Evolutionary conservation across 92 coral and sea anemone species (phyloP), one percentile per base, ranked within the genome.

Genomic region (Galaxea fascicularis): DNA sequence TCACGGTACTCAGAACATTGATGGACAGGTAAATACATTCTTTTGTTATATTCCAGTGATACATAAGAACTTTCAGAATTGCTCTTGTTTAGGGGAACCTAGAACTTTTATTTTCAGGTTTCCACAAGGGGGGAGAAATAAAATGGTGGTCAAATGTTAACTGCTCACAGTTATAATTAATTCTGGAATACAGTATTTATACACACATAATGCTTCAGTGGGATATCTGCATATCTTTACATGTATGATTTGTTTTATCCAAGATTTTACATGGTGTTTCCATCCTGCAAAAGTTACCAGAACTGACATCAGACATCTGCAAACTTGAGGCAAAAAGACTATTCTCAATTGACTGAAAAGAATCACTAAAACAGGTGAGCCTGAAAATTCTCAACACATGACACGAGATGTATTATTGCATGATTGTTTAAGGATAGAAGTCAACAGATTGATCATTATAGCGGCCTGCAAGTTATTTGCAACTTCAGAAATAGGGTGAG

Each of bases 1-100:
- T 44, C 80, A 82, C 63, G 87, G 87, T 41, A 82, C 87, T 12
- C 87, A 82, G 27, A 82, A 82, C 68, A 71, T 82, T 54, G 79
- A 82, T 24, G 80, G 79, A 59, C 87, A 82, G 80, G 87, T 82
- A 57, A n/a, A n/a, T n/a, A n/a, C n/a, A n/a, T n/a, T n/a, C n/a
- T n/a, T 6, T 2, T 35, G 41, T 35, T 2, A 6, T 35, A n/a
- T 35, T 2, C 6, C 41, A 35, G 2, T 2, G 18, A 0, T 58
- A 25, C 21, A 17, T n/a, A n/a, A n/a, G n/a, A n/a, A n/a, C n/a
- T n/a, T n/a, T n/a, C n/a, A n/a, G n/a, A n/a, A n/a, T n/a, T n/a
- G n/a, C n/a, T n/a, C n/a, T n/a, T n/a, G n/a, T n/a, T n/a, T n/a
- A n/a, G n/a, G n/a, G n/a, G n/a, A n/a, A n/a, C n/a, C n/a, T n/a